phyloP scores from a whole-genome alignment of 2,113 vertebrate species.

The Amblyopsis rosae region DNA sequence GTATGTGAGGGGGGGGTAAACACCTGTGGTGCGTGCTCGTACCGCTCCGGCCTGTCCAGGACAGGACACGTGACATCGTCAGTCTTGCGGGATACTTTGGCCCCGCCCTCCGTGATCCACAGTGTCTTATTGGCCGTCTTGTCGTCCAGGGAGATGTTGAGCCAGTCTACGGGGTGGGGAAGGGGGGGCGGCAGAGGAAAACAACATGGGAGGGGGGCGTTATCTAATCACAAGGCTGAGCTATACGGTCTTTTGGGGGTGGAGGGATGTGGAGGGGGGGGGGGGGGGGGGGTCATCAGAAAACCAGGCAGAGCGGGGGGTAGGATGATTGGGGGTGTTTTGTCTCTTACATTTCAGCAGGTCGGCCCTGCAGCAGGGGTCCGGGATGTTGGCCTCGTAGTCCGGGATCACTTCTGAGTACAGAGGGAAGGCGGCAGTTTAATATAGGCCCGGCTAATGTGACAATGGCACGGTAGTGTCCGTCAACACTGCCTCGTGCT shows the following conservation, averaged over 20 bases:
- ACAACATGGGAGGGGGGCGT: background rate
- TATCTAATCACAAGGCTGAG: background rate
- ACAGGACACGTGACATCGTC: constrained; percentile 62
- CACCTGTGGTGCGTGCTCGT: constrained; percentile 73
- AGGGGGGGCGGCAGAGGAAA: background rate
- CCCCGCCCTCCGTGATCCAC: constrained; percentile 63
- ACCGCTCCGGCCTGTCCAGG: constrained; percentile 67
- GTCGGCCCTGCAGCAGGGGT: constrained; percentile 66
- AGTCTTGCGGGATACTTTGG: constrained; percentile 64
- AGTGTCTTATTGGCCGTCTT: constrained; percentile 70
- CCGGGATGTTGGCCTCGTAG: constrained; percentile 64
- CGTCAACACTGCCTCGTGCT: too few relatives aligned
- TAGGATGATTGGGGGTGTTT: background rate
- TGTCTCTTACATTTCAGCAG: constrained; percentile 63
- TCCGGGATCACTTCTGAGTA: constrained; percentile 51
- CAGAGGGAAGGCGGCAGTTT: background rate
- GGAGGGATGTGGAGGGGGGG: too few relatives aligned
- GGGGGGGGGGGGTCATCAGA: background rate
- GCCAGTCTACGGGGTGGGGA: constrained; percentile 54
- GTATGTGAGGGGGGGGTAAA: background rate
- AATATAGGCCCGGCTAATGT: too few relatives aligned
- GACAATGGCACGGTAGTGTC: too few relatives aligned
- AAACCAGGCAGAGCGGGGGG: background rate
- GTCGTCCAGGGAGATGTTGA: constrained; percentile 62
- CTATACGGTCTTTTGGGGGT: too few relatives aligned